Conservation (phyloP, 2,797 vertebrate genomes). For the Otolemur crassicaudatus region DNA sequence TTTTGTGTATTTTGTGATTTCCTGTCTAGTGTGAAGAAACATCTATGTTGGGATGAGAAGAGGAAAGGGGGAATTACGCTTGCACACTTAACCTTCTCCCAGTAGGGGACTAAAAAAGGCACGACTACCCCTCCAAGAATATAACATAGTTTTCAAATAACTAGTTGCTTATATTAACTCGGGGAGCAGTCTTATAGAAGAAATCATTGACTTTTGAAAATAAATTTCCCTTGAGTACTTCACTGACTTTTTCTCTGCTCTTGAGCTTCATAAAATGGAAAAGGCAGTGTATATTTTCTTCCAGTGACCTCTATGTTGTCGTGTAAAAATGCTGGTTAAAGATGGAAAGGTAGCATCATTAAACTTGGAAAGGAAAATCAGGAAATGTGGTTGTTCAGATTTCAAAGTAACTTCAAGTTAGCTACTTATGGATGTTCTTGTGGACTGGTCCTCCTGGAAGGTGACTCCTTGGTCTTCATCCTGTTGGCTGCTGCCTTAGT, state of each 20-base stretch:
- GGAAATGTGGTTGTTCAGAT: not conserved
- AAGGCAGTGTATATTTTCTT: not conserved
- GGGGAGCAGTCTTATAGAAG: slow-evolving; percentile 30
- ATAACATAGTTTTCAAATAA: slow-evolving; percentile 67
- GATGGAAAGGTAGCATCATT: not conserved
- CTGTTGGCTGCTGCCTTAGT: not conserved
- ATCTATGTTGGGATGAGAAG: slow-evolving; percentile 68
- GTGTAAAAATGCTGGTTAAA: slow-evolving; percentile 53
- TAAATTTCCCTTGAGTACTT: slow-evolving; percentile 67
- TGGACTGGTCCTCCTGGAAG: not conserved
- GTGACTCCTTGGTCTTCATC: not conserved
- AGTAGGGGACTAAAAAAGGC: slow-evolving; percentile 64
- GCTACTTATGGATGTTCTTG: not conserved
- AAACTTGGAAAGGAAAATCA: slow-evolving; percentile 2
- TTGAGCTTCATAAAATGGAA: slow-evolving; percentile 42
- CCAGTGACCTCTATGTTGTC: not conserved
- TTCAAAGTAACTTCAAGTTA: not conserved
- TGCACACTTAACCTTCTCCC: slow-evolving; percentile 74
- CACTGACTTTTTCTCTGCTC: slow-evolving; percentile 16
- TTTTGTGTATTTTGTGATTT: slow-evolving; percentile 66
- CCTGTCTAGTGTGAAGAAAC: slow-evolving; percentile 62
- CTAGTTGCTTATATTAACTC: slow-evolving; percentile 67
- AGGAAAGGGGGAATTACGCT: slow-evolving; percentile 59
- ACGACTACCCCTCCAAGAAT: slow-evolving; percentile 59
- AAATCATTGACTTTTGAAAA: slow-evolving; percentile 59